Conservation (phyloP, 2,888 invertebrate genomes). For the Mylabris sibirica region DNA sequence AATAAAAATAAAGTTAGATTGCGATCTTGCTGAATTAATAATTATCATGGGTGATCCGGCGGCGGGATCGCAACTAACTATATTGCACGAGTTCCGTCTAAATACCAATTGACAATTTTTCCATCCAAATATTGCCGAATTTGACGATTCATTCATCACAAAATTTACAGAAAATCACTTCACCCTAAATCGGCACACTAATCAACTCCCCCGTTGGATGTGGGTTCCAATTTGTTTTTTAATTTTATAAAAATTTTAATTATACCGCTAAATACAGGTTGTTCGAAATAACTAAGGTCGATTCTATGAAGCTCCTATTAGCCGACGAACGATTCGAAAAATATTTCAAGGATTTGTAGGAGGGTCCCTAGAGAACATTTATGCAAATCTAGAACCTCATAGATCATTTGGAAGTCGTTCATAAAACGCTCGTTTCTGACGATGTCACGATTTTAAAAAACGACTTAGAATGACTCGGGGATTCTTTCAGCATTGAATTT, state of each 20-base stretch:
- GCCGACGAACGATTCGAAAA: too few species aligned
- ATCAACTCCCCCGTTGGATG: neutral
- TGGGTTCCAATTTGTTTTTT: neutral
- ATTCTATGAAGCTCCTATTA: too few species aligned
- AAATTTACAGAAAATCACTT: neutral
- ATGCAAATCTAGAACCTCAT: too few species aligned
- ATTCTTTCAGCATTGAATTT: too few species aligned
- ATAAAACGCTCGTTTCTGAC: too few species aligned
- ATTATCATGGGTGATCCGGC: slow-evolving; percentile 47
- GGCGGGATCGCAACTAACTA: slow-evolving; percentile 50
- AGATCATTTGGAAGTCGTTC: too few species aligned
- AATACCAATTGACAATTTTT: slow-evolving; percentile 31
- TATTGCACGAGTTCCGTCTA: slow-evolving; percentile 53
- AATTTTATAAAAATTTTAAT: neutral
- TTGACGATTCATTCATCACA: slow-evolving; percentile 31
- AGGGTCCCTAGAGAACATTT: too few species aligned
- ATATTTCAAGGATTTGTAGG: too few species aligned
- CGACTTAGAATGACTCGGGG: too few species aligned
- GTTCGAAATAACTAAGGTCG: too few species aligned
- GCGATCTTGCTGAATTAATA: slow-evolving; percentile 44
- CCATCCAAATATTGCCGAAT: slow-evolving; percentile 25
- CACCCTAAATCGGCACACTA: neutral
- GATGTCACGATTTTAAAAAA: too few species aligned
- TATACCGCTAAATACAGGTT: neutral
- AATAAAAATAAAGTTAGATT: slow-evolving; percentile 38